Percentiles rank a stretch among this genome's conserved stretches.
Conservation (phyloP, 1,140 invertebrate genomes). For the Bombus terrestris region DNA sequence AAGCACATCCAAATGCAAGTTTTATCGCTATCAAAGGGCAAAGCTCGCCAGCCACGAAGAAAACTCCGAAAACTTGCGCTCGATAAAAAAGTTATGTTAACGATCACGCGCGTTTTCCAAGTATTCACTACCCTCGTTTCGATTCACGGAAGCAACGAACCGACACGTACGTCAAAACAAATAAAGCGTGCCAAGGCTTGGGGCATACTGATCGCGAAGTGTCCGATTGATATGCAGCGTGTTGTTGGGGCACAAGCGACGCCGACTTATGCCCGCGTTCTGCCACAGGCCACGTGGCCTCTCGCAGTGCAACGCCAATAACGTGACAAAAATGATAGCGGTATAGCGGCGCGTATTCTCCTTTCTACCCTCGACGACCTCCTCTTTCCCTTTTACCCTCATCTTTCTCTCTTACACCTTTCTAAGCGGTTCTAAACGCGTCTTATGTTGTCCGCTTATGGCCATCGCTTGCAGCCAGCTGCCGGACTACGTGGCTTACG, state of each 20-base stretch:
- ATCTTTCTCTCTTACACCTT: slow-evolving; percentile 10
- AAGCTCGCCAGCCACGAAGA: background rate
- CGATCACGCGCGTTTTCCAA: background rate
- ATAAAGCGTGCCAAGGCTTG: slow-evolving; percentile 67
- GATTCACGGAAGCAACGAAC: slow-evolving; percentile 26
- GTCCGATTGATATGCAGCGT: background rate
- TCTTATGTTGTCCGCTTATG: slow-evolving; percentile 2
- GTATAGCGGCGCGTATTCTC: slow-evolving; percentile 27
- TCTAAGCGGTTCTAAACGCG: slow-evolving; percentile 55
- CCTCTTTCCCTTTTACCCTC: background rate
- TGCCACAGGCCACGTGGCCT: slow-evolving; percentile 63
- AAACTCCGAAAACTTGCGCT: background rate
- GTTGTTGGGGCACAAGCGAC: background rate
- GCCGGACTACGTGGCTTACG: slow-evolving; percentile 66
- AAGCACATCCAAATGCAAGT: background rate
- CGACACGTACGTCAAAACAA: slow-evolving; percentile 48
- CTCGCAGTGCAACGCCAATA: slow-evolving; percentile 45
- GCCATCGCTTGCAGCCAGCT: background rate
- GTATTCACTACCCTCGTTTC: background rate
- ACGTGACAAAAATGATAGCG: slow-evolving; percentile 57
- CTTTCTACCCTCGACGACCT: slow-evolving; percentile 6
- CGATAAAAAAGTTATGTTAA: background rate
- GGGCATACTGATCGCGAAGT: slow-evolving; percentile 52
- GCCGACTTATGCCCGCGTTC: slow-evolving; percentile 41
- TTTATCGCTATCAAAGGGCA: background rate